These are phyloP conservation scores for Acrobasis repandana DNA, from an alignment of 2,888 invertebrate species.

Conservation along the genomic window DNA sequence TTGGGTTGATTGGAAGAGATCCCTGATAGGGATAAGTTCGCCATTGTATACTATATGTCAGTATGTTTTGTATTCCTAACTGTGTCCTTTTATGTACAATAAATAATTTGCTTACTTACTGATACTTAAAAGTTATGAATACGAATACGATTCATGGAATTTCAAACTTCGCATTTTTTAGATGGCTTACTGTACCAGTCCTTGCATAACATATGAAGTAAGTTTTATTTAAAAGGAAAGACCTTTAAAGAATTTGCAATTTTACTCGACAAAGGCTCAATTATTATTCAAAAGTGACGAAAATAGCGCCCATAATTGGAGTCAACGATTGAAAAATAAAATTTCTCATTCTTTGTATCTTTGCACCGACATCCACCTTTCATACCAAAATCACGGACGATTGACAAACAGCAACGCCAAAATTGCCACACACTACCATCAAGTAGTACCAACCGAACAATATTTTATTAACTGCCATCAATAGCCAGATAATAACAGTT, in stretches of 20 bases:
- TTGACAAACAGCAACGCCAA: slow-evolving; percentile 33
- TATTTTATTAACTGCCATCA: slow-evolving; percentile 77
- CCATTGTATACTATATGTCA: too few species aligned
- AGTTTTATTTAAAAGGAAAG: not conserved
- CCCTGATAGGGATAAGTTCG: too few species aligned
- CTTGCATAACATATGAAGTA: too few species aligned
- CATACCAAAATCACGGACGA: slow-evolving; percentile 3
- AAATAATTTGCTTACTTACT: too few species aligned
- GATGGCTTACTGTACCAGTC: too few species aligned
- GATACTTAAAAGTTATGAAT: too few species aligned
- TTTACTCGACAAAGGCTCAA: not conserved
- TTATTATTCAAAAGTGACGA: slow-evolving; percentile 5
- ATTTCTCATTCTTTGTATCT: slow-evolving; percentile 1
- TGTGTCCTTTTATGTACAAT: too few species aligned
- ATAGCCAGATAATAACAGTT: slow-evolving; percentile 74
- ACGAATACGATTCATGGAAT: too few species aligned
- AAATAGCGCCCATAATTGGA: slow-evolving; percentile 8
- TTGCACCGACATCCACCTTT: not conserved
- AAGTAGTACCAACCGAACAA: slow-evolving; percentile 54
- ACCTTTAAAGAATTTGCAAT: not conserved
- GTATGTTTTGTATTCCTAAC: too few species aligned
- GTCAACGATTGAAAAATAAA: slow-evolving; percentile 16
- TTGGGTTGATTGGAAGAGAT: too few species aligned
- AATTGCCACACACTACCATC: slow-evolving; percentile 55
- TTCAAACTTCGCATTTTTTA: too few species aligned